A percentile compares a stretch with the other conserved stretches of the same genome.
Evolutionary conservation across 2,888 invertebrate species (phyloP).

Genomic region (Salpingus planirostris): DNA sequence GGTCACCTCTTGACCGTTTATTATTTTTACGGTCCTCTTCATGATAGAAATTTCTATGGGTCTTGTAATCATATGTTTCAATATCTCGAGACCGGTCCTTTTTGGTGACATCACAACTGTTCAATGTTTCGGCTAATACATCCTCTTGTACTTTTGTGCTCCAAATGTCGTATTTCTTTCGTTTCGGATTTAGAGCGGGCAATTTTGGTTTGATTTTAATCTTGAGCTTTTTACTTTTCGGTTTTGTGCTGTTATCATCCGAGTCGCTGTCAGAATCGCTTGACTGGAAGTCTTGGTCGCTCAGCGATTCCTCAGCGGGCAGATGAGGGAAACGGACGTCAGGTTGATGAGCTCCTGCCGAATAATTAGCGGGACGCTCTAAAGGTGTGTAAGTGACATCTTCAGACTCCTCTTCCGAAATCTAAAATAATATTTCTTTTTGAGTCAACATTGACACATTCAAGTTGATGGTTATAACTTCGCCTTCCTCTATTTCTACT

Average conservation of each 20-base stretch:
- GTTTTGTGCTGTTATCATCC: slow-evolving; percentile 43
- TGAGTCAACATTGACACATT: no score
- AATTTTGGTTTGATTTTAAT: slow-evolving; percentile 41
- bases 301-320: slow-evolving; percentile 41
- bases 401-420: slow-evolving; percentile 8
- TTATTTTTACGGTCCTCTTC: slow-evolving; percentile 44
- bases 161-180: slow-evolving; percentile 75
- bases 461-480: not conserved
- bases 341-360: slow-evolving; percentile 21
- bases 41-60: slow-evolving; percentile 9
- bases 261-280: slow-evolving; percentile 52
- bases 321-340: slow-evolving; percentile 24
- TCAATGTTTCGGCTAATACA: slow-evolving; percentile 66
- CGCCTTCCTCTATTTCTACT: not conserved
- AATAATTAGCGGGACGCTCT: slow-evolving; percentile 46
- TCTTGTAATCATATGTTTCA: slow-evolving; percentile 67
- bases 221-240: slow-evolving; percentile 48
- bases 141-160: slow-evolving; percentile 64
- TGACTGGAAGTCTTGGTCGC: slow-evolving; percentile 35
- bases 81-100: slow-evolving; percentile 58
- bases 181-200: slow-evolving; percentile 39
- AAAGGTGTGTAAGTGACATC: slow-evolving; percentile 50
- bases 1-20: slow-evolving; percentile 52
- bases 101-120: slow-evolving; percentile 65
- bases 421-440: no score